Conservation (phyloP, 2,113 vertebrate species). For the Nerophis lumbriciformis region DNA sequence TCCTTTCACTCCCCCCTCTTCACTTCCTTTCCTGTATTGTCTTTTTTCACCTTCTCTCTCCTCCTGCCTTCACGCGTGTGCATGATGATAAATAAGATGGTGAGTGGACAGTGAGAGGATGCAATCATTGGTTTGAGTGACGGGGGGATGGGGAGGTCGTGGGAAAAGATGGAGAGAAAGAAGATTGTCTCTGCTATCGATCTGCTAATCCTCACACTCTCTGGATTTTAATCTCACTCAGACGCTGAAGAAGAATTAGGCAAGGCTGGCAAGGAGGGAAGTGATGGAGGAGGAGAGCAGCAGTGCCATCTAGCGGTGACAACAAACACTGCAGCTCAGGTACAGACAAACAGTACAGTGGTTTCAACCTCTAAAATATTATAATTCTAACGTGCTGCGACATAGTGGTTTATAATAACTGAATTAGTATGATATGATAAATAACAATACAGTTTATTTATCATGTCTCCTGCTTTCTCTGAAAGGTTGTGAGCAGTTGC, state of each 20-base stretch:
- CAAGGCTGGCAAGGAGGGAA: conserved; percentile 1
- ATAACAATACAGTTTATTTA: too few relatives aligned
- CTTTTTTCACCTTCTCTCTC: too few relatives aligned
- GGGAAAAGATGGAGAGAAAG: conserved; percentile 39
- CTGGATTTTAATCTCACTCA: conserved; percentile 29
- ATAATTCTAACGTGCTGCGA: too few relatives aligned
- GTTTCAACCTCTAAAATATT: not conserved
- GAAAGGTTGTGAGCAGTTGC: conserved; percentile 42
- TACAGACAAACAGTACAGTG: too few relatives aligned
- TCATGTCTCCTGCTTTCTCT: conserved; percentile 8
- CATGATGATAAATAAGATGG: too few relatives aligned
- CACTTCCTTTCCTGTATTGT: too few relatives aligned
- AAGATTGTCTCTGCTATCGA: conserved; percentile 54
- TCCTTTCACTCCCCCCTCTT: too few relatives aligned
- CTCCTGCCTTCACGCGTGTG: not conserved
- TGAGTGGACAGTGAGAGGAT: too few relatives aligned
- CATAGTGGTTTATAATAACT: too few relatives aligned
- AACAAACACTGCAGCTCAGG: too few relatives aligned
- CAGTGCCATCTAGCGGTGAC: too few relatives aligned
- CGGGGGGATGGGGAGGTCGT: conserved; percentile 27
- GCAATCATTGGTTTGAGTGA: not conserved
- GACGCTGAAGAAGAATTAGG: conserved; percentile 22
- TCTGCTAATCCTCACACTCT: conserved; percentile 58
- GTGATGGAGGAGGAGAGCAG: not conserved
- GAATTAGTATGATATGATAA: too few relatives aligned